Evolutionary conservation across 2,113 vertebrate species (phyloP), one percentile per base, ranked within the genome.

Genomic region (Oreochromis niloticus): DNA sequence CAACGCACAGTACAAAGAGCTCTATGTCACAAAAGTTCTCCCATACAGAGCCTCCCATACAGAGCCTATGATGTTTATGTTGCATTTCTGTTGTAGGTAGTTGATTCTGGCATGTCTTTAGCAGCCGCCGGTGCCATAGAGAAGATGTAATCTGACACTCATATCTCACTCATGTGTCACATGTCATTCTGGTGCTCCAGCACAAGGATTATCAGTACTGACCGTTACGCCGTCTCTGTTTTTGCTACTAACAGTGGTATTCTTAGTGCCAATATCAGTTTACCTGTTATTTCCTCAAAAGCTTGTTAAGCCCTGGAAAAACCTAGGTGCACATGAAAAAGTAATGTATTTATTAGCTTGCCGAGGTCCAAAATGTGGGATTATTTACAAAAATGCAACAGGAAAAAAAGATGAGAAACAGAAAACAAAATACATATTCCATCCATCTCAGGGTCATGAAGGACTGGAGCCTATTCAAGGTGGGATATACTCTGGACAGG

Each of bases 401-500:
- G 8, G 46, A 48, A 75, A 75, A 46, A 75, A 75, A 48, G 41
- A 75, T 30, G 24, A 19, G 48, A 48, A 48, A 48, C 16, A 50
- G 24, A 48, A 75, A 75, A 5, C 22, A 50, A 75, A 30, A 75
- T 12, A 27, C 10, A 39, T 34, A 39, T 22, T 66, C 24, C 41
- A 48, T 7, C 68, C 24, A 32, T 48, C 68, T 75, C 1, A 50
- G 68, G 14, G 16, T 50, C 6, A 3, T 50, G 41, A 50, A 24
- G 16, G 71, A 30, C 71, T 17, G 4, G 24, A 50, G 24, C 43
- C 24, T 75, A 32, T 75, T 11, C 1, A 9, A 48, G 24, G 14
- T 75, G 14, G 0, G 14, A 16, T 27, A 0, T 13, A 30, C 5
- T 27, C 14, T 73, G 14, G 0, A 30, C 41, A 19, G 68, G 41